Base-by-base conservation (phyloP, 2,888 invertebrate genomes). In the Melangyna quadrimaculata region DNA sequence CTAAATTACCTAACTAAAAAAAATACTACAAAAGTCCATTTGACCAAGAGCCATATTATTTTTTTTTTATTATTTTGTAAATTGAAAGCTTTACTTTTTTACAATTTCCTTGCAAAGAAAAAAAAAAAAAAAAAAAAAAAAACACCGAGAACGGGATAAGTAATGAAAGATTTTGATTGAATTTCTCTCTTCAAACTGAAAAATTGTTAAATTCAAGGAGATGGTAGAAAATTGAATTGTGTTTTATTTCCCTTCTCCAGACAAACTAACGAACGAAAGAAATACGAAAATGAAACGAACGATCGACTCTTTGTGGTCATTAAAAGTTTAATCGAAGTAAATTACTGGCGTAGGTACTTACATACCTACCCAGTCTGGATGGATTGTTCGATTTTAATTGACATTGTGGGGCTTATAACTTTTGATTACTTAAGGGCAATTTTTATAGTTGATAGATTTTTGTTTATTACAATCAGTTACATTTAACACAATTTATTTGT, bases 131-230 rank as follows among this genome's bases (percentile, higher is more conserved):
- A 32, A 29, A 67, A 40, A 40, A 37, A 24, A 40, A 63, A 57
- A 53, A 37, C n/a, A n/a, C n/a, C n/a, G n/a, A 43, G 0, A 32
- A 7, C 24, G 3, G 24, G 1, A 27, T 59, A 37, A 35, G 35
- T 69, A 74, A 78, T 78, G 70, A 45, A 78, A 51, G 69, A 70
- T 78, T 65, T 40, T 65, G 83, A 78, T 83, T 74, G 74, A 74
- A 35, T 72, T 83, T 70, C 45, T 51, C 35, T 73, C 67, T 29
- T 29, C 17, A 24, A 65, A 45, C 53, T 59, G 10, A 61, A 72
- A 59, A 61, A 55, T 14, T 73, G 61, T 17, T 35, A 55, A 7
- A 37, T 29, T 27, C 32, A 55, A 63, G 48, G 48, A 51, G 43
- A 14, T 12, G 35, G 8, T 12, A 9, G 8, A 27, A 63, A 74